phyloP scores from a whole-genome alignment of 2,797 vertebrate genomes.

The Mormyrus proboscirostris region DNA sequence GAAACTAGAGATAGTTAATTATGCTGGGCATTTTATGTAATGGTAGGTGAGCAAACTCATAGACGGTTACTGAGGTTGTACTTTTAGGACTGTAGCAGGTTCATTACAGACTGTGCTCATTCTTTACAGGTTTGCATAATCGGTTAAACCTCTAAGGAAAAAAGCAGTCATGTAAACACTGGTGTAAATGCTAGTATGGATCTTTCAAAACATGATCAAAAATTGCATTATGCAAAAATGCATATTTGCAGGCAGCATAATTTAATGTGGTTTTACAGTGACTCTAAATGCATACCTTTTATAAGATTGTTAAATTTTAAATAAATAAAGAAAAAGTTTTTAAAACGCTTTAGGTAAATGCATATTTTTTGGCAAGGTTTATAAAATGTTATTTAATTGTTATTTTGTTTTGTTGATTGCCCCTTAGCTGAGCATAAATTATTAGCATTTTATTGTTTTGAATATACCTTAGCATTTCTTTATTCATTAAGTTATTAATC shows the following conservation, averaged over 20 bases:
- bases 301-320: background rate
- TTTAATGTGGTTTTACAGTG: background rate
- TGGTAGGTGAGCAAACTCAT: background rate
- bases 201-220: background rate
- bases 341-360: background rate
- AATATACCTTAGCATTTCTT: constrained; percentile 49
- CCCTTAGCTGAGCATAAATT: background rate
- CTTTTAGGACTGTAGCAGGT: background rate
- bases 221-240: background rate
- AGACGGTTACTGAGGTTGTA: background rate
- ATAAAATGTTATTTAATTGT: background rate
- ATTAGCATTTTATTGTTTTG: constrained; percentile 8
- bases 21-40: background rate
- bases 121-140: background rate
- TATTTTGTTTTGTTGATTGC: background rate
- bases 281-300: background rate
- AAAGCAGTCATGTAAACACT: background rate
- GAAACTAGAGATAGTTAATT: background rate
- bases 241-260: background rate
- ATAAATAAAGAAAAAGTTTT: background rate
- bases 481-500: constrained; percentile 42
- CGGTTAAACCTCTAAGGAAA: background rate
- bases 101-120: background rate
- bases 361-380: background rate
- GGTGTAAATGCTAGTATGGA: background rate